Percentiles rank a stretch among this genome's conserved stretches.
phyloP scores from a whole-genome alignment of 2,797 vertebrate species.

The Cossypha caffra region DNA sequence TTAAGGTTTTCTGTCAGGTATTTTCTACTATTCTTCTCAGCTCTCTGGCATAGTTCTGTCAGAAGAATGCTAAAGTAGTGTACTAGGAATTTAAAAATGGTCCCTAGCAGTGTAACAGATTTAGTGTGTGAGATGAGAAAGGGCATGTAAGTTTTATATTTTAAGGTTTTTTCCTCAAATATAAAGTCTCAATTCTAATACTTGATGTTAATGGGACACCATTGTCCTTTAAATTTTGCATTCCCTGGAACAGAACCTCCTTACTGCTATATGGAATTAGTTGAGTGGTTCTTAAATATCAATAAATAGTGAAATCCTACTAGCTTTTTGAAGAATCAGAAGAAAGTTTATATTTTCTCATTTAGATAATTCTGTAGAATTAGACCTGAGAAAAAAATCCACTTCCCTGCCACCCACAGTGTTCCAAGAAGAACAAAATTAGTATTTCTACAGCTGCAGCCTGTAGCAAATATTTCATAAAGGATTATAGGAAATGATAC shows the following conservation, averaged over 20 bases:
- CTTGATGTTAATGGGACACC: background rate
- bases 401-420: background rate
- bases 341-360: background rate
- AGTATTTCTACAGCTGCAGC: background rate
- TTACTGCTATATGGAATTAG: background rate
- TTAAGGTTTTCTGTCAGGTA: background rate
- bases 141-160: accelerated
- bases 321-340: background rate
- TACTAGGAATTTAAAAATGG: background rate
- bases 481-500: background rate
- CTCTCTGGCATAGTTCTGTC: background rate
- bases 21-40: background rate
- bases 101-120: background rate
- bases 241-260: background rate
- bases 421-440: background rate
- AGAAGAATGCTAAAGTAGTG: background rate
- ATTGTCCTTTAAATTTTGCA: background rate
- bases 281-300: background rate
- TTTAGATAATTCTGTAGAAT: background rate
- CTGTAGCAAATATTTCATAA: background rate
- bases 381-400: background rate
- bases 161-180: background rate
- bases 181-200: background rate
- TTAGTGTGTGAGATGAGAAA: background rate
- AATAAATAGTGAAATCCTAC: background rate